Conservation (phyloP, 2,113 vertebrate species). For the Malurus elegans region DNA sequence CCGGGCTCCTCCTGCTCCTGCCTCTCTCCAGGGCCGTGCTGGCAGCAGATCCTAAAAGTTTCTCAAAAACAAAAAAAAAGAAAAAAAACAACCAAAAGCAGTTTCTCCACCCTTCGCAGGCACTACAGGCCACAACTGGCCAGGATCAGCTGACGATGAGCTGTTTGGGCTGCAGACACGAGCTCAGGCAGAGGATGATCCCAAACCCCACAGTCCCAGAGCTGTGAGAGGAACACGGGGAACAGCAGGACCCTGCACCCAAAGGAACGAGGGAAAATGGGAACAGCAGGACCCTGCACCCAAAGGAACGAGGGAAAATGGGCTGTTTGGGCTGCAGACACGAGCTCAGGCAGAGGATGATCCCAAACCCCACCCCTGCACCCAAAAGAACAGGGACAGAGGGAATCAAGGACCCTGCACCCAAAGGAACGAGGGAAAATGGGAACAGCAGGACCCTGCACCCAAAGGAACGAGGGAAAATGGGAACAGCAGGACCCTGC, state of each 20-base stretch:
- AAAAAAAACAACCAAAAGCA: too few relatives aligned
- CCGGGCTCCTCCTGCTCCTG: neutral
- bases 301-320: too few relatives aligned
- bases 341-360: constrained; percentile 10
- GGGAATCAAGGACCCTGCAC: neutral
- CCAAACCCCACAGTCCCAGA: neutral
- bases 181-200: constrained; percentile 3
- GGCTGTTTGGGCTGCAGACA: neutral
- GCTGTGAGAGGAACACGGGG: neutral
- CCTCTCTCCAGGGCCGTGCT: neutral
- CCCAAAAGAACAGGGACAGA: neutral
- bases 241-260: neutral
- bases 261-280: neutral
- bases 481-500: neutral
- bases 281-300: too few relatives aligned
- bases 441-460: too few relatives aligned
- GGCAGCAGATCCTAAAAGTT: neutral
- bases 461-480: too few relatives aligned
- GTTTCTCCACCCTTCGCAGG: neutral
- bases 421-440: neutral
- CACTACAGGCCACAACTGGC: neutral
- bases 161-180: neutral
- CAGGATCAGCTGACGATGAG: constrained; percentile 9
- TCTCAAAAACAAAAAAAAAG: neutral
- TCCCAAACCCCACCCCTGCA: neutral